A percentile compares a stretch with the other conserved stretches of the same genome.
Evolutionary conservation across 2,797 vertebrate species (phyloP).

Genomic region (Brachyrhaphis roseni): DNA sequence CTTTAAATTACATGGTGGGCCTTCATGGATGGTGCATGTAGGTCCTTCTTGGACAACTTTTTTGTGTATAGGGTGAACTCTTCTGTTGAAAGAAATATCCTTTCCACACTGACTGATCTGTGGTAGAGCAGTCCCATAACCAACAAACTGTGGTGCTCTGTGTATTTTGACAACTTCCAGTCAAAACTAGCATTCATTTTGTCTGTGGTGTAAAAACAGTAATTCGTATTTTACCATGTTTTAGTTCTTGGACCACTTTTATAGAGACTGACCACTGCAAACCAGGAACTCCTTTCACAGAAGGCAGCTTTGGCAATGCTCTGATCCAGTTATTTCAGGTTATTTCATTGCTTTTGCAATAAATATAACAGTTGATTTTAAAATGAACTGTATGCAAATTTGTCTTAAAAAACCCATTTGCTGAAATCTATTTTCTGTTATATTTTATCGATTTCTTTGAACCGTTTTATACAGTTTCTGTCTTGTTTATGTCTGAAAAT

Average conservation of each 20-base stretch:
- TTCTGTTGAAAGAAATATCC: neutral
- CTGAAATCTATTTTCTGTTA: neutral
- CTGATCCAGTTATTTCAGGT: neutral
- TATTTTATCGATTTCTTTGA: neutral
- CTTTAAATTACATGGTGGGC: neutral
- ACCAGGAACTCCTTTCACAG: neutral
- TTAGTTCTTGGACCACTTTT: neutral
- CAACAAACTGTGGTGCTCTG: neutral
- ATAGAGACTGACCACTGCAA: neutral
- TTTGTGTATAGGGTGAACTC: neutral
- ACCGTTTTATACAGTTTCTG: neutral
- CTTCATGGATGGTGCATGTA: neutral
- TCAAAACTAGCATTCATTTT: neutral
- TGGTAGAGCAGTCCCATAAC: too few relatives aligned
- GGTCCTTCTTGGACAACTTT: neutral
- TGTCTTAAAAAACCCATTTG: neutral
- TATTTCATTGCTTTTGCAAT: neutral
- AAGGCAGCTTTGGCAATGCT: neutral
- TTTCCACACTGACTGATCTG: neutral
- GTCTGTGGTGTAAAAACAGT: neutral
- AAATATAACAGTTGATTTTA: neutral
- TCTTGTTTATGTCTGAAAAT: neutral
- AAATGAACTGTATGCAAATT: neutral
- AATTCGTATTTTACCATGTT: neutral
- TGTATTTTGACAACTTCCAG: neutral